Conservation (phyloP, 2,888 invertebrate genomes). For the Euclidia mi region DNA sequence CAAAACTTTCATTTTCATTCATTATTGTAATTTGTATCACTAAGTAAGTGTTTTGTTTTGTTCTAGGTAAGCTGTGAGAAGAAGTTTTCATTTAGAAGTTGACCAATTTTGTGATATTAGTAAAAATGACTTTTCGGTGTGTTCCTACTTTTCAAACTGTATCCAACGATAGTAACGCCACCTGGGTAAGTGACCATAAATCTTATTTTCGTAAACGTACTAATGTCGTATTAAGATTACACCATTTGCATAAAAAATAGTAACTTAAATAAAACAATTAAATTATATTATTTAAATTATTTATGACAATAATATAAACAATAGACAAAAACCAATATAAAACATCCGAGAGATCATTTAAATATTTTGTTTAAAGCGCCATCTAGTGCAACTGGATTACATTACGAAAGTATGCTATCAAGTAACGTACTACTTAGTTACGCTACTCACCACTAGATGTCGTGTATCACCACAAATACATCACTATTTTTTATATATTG, state of each 20-base stretch:
- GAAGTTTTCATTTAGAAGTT: conserved; percentile 71
- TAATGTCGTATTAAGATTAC: conserved; percentile 62
- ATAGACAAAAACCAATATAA: no score
- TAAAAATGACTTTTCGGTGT: conserved; percentile 92
- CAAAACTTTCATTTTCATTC: neutral
- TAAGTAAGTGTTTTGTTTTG: conserved; percentile 91
- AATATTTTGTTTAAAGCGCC: conserved; percentile 34
- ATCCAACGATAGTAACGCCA: conserved; percentile 91
- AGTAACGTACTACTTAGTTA: conserved; percentile 29
- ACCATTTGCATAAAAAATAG: neutral
- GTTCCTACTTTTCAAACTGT: conserved; percentile 92
- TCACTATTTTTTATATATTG: no score
- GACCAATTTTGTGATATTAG: conserved; percentile 63
- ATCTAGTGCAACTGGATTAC: conserved; percentile 21
- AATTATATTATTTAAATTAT: neutral
- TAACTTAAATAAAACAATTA: neutral
- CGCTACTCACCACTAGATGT: conserved; percentile 63
- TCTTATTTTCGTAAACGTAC: conserved; percentile 35
- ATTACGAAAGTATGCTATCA: neutral
- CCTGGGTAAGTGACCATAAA: conserved; percentile 90
- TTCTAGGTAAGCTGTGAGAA: conserved; percentile 92
- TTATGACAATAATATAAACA: no score
- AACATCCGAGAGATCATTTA: no score
- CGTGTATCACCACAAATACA: conserved; percentile 7
- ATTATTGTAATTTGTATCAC: conserved; percentile 70